Conservation (phyloP, 2,113 vertebrate genomes). For the Ardeotis arabs region DNA sequence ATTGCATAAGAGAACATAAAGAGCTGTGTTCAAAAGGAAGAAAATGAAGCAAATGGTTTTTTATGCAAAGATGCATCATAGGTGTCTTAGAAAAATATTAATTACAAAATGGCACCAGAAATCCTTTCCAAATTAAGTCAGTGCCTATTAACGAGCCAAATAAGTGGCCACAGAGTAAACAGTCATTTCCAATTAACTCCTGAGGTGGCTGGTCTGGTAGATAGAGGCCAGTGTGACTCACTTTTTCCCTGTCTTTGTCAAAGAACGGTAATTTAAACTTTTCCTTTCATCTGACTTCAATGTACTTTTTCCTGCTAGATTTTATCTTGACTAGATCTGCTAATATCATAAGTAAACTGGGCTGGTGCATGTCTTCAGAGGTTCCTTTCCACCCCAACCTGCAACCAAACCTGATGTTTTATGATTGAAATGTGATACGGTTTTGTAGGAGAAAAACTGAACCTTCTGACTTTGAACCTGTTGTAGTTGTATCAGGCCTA, state of each 20-base stretch:
- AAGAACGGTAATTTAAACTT: conserved; percentile 41
- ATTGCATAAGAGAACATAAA: neutral
- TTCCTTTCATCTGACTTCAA: conserved; percentile 54
- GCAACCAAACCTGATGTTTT: neutral
- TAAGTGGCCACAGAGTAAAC: conserved; percentile 29
- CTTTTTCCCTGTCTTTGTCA: conserved; percentile 47
- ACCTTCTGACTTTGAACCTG: conserved; percentile 14
- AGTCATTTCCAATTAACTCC: conserved; percentile 35
- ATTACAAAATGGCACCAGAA: conserved; percentile 46
- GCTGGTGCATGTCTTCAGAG: conserved; percentile 20
- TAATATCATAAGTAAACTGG: neutral
- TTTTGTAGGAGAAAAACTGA: conserved; percentile 30
- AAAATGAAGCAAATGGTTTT: neutral
- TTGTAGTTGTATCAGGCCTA: neutral
- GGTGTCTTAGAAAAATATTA: conserved; percentile 42
- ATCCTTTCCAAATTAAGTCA: conserved; percentile 33
- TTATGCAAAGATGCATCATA: conserved; percentile 12
- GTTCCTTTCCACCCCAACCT: conserved; percentile 7
- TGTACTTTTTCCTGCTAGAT: conserved; percentile 45
- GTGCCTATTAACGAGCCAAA: conserved; percentile 36
- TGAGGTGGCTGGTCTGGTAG: neutral
- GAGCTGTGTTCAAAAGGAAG: neutral
- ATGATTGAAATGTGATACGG: neutral
- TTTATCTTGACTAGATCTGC: conserved; percentile 52
- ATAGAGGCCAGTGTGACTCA: conserved; percentile 29